phyloP scores from a whole-genome alignment of 2,113 vertebrate species.

The Pantherophis guttatus region DNA sequence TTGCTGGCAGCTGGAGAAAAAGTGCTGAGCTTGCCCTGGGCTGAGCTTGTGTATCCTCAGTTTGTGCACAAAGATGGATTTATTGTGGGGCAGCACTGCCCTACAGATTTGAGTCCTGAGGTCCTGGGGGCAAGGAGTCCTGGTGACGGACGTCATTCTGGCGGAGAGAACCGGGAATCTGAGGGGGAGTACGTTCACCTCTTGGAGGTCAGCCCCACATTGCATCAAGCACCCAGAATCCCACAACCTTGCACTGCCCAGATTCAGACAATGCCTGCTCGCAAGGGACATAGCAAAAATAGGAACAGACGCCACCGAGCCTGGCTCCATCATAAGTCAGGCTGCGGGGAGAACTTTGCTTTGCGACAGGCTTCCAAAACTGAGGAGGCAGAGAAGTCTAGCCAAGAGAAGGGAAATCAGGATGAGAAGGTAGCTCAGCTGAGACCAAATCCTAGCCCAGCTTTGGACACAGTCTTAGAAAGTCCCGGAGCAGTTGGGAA shows the following conservation, averaged over 20 bases:
- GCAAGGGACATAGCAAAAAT: slow-evolving; percentile 69
- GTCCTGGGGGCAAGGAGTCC: slow-evolving; percentile 47
- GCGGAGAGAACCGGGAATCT: slow-evolving; percentile 32
- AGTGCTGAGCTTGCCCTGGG: slow-evolving; percentile 83
- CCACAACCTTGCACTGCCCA: slow-evolving; percentile 67
- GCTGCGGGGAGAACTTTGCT: slow-evolving; percentile 40
- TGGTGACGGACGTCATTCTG: slow-evolving; percentile 41
- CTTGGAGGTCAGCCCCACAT: slow-evolving; percentile 71
- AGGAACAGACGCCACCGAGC: slow-evolving; percentile 70
- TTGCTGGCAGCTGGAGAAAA: slow-evolving; percentile 83
- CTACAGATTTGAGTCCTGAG: background rate
- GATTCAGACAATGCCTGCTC: slow-evolving; percentile 76
- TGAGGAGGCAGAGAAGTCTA: slow-evolving; percentile 11
- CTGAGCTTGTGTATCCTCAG: slow-evolving; percentile 85
- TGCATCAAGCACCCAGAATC: slow-evolving; percentile 70
- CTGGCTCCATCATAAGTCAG: slow-evolving; percentile 68
- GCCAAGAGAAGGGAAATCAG: background rate
- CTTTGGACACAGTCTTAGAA: background rate
- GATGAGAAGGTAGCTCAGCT: background rate
- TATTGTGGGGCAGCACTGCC: slow-evolving; percentile 59
- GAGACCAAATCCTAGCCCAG: background rate
- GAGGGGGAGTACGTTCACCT: slow-evolving; percentile 81
- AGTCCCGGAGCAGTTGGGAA: background rate
- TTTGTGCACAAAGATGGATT: slow-evolving; percentile 77
- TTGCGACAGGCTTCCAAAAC: slow-evolving; percentile 19